Evolutionary conservation across 2,113 vertebrate genomes (phyloP).

Genomic region (Procapra przewalskii): DNA sequence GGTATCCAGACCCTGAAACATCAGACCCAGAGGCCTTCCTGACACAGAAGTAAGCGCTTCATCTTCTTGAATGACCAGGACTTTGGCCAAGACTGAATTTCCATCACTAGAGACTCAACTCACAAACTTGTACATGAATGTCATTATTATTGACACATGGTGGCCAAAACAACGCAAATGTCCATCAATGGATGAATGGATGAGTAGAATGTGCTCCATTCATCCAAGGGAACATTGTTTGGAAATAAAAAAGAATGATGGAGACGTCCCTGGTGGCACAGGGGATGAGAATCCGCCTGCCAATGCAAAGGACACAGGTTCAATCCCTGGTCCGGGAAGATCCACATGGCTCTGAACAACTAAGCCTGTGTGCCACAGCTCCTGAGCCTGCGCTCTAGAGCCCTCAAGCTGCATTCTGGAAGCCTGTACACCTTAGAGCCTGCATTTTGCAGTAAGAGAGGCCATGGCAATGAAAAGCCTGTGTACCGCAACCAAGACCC

Average conservation of each 20-base stretch:
- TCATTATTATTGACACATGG: background rate
- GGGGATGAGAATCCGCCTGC: background rate
- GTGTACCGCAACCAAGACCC: background rate
- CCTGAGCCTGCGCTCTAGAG: background rate
- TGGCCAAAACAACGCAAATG: background rate
- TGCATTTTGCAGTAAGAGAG: background rate
- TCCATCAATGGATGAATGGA: accelerated
- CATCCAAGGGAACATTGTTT: background rate
- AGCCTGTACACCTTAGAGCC: background rate
- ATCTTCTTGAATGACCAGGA: no score
- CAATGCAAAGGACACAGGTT: background rate
- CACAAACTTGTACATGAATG: background rate
- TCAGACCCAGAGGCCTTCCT: background rate
- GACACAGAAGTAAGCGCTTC: accelerated
- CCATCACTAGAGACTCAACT: background rate
- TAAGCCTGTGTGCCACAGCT: background rate
- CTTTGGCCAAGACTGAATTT: background rate
- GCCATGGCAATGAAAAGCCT: background rate
- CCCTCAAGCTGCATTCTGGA: background rate
- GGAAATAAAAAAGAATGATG: background rate
- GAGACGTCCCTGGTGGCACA: accelerated
- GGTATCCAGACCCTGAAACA: no score
- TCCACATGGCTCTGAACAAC: background rate
- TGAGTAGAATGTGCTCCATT: background rate
- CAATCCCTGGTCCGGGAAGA: background rate